Conservation (phyloP, 2,113 vertebrate genomes). For the Cyrtonyx montezumae region DNA sequence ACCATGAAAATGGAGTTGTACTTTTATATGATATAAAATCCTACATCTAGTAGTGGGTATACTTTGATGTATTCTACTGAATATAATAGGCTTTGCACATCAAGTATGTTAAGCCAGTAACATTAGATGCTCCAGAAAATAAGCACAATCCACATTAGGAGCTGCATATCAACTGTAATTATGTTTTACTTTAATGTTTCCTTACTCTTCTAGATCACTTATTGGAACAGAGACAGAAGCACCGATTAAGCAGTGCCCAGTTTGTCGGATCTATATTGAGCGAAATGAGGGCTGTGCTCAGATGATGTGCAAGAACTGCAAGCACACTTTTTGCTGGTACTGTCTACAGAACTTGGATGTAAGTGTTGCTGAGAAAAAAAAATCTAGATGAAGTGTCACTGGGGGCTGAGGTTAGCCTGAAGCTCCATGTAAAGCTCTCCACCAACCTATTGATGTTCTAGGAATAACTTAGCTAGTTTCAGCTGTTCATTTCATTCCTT, state of each 20-base stretch:
- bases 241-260: slow-evolving; percentile 93
- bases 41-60: neutral
- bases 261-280: slow-evolving; percentile 93
- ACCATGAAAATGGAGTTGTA: neutral
- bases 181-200: neutral
- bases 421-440: neutral
- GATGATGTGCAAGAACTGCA: slow-evolving; percentile 99
- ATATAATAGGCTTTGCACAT: neutral
- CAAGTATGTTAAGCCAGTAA: neutral
- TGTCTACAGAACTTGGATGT: slow-evolving; percentile 96
- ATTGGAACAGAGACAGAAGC: slow-evolving; percentile 76
- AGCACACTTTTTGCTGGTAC: slow-evolving; percentile 99
- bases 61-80: neutral
- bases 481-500: neutral
- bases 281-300: slow-evolving; percentile 97
- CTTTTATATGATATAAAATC: neutral
- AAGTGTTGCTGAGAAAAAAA: slow-evolving; percentile 65
- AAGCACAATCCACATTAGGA: neutral
- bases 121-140: neutral
- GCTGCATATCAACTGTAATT: neutral
- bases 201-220: slow-evolving; percentile 68
- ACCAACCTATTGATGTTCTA: neutral
- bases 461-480: neutral
- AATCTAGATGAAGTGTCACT: neutral
- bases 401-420: neutral